These are phyloP conservation scores for Callipepla californica DNA, from an alignment of 2,113 vertebrate genomes.

Conservation along the genomic window DNA sequence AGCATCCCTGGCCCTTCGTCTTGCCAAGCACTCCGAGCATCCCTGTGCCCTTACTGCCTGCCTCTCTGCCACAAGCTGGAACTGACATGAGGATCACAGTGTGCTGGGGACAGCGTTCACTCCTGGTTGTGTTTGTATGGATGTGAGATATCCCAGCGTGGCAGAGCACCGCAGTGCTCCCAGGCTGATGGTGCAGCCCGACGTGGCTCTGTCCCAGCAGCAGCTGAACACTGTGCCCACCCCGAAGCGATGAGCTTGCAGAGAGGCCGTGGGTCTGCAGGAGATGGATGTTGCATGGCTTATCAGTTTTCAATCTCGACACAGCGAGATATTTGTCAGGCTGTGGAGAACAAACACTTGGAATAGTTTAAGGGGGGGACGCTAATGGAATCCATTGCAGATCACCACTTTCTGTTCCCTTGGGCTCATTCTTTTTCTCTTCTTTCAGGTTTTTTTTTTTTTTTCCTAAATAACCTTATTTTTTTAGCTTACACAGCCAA, in stretches of 20 bases:
- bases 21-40: neutral
- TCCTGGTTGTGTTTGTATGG: neutral
- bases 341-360: slow-evolving; percentile 57
- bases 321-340: slow-evolving; percentile 26
- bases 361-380: slow-evolving; percentile 38
- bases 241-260: slow-evolving; percentile 41
- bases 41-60: neutral
- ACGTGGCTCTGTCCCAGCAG: neutral
- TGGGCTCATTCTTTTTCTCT: slow-evolving; percentile 8
- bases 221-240: neutral
- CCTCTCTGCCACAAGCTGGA: neutral
- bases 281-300: slow-evolving; percentile 29
- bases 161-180: slow-evolving; percentile 28
- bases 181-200: neutral
- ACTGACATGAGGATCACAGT: neutral
- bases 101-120: neutral
- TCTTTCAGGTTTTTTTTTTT: neutral
- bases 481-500: slow-evolving; percentile 2
- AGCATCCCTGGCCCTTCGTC: neutral
- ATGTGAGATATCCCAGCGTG: slow-evolving; percentile 29
- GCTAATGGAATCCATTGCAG: slow-evolving; percentile 64
- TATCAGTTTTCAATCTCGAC: slow-evolving; percentile 57
- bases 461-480: neutral
- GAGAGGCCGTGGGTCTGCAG: neutral
- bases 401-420: slow-evolving; percentile 54